These are phyloP conservation scores for Hippoglossus stenolepis DNA, from an alignment of 2,113 vertebrate genomes.

Conservation along the genomic window DNA sequence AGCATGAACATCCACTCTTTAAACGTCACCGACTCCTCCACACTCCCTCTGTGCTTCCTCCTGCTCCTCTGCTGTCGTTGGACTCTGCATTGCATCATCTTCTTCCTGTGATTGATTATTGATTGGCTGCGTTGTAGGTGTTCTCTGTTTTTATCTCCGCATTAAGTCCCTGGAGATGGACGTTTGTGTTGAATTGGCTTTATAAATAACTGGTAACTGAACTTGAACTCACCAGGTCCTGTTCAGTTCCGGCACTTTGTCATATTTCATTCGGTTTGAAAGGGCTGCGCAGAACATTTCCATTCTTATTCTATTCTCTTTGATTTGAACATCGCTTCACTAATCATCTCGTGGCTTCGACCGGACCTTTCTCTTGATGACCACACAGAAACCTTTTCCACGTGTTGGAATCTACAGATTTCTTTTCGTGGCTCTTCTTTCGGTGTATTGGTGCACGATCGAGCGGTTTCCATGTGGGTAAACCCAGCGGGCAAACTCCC, in stretches of 20 bases:
- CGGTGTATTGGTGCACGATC: background rate
- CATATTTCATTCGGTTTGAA: conserved; percentile 55
- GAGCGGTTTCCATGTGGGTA: conserved; percentile 19
- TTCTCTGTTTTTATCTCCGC: background rate
- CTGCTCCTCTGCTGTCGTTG: background rate
- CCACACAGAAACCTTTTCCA: background rate
- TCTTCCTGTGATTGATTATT: conserved; percentile 38
- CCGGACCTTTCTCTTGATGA: background rate
- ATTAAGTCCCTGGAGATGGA: background rate
- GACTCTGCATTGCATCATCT: background rate
- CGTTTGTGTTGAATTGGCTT: background rate
- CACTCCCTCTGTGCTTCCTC: no score
- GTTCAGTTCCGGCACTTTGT: background rate
- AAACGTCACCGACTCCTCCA: no score
- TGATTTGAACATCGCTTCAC: conserved; percentile 35
- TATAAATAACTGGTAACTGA: conserved; percentile 41
- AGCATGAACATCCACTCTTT: background rate
- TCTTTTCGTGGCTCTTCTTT: no score
- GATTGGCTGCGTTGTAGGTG: background rate
- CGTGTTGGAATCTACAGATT: background rate
- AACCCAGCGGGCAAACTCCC: conserved; percentile 39
- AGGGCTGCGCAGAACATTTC: background rate
- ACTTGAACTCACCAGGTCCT: conserved; percentile 30
- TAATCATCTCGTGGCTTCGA: background rate
- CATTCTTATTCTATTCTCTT: conserved; percentile 22